Conservation (phyloP, 2,113 vertebrate genomes). For the Scomber colias region DNA sequence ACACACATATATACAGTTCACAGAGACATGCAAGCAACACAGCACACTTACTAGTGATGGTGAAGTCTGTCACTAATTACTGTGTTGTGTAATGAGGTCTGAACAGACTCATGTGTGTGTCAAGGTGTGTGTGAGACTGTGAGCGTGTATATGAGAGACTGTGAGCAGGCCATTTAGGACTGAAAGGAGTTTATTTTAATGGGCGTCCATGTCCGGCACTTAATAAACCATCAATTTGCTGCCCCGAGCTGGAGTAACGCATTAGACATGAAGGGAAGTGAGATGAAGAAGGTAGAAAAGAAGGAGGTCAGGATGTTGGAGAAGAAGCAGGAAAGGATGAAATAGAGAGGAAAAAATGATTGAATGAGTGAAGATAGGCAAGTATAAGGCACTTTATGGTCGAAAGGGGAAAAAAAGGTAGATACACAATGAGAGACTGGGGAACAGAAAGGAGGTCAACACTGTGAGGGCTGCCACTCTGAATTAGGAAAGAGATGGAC, state of each 20-base stretch:
- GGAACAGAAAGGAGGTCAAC: conserved; percentile 20
- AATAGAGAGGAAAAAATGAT: neutral
- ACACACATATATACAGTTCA: neutral
- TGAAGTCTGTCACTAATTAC: conserved; percentile 65
- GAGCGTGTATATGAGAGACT: neutral
- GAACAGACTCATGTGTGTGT: conserved; percentile 31
- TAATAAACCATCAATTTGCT: no score
- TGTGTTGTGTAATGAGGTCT: conserved; percentile 48
- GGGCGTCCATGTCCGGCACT: conserved; percentile 9
- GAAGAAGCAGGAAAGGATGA: no score
- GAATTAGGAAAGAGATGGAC: conserved; percentile 16
- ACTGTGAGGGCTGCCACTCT: conserved; percentile 12
- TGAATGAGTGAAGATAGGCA: neutral
- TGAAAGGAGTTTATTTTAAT: conserved; percentile 50
- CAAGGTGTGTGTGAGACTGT: conserved; percentile 17
- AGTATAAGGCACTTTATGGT: neutral
- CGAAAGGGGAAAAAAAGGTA: neutral
- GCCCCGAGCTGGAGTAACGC: neutral
- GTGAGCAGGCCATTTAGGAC: neutral
- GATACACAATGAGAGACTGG: neutral
- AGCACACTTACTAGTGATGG: conserved; percentile 5
- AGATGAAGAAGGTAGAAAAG: neutral
- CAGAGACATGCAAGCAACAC: conserved; percentile 12
- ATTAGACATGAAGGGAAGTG: neutral
- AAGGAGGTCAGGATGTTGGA: neutral